A percentile compares a stretch with the other conserved stretches of the same genome.
Evolutionary conservation across 2,888 invertebrate species (phyloP).

Genomic region (Caenorhabditis macrosperma): DNA sequence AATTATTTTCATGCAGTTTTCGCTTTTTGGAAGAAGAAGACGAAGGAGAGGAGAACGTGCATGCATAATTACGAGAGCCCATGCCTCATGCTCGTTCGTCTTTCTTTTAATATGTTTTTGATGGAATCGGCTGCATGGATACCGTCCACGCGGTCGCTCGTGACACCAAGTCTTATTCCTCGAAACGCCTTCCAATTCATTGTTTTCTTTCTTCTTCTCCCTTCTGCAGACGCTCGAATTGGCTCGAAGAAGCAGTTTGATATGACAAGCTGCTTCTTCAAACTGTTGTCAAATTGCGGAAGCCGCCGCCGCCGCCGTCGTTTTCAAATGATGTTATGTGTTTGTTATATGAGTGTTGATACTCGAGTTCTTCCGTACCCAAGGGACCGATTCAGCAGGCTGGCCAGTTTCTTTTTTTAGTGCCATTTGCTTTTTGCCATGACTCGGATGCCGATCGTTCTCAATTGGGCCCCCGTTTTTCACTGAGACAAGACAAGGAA

Average conservation of each 20-base stretch:
- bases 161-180: neutral
- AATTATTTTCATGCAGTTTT: conserved; percentile 35
- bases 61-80: conserved; percentile 20
- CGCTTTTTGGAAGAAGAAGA: neutral
- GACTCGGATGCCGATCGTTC: conserved; percentile 25
- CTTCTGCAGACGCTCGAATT: too few species aligned
- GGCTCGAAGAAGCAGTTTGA: neutral
- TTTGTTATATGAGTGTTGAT: conserved; percentile 59
- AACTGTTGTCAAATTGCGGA: conserved; percentile 41
- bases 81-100: conserved; percentile 10
- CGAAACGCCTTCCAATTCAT: neutral
- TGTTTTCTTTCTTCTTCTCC: neutral
- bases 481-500: conserved; percentile 34
- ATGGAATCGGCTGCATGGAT: conserved; percentile 12
- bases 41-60: conserved; percentile 20
- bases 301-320: conserved; percentile 18
- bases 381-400: conserved; percentile 45
- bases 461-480: conserved; percentile 40
- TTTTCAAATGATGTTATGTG: conserved; percentile 52
- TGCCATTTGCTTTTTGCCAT: conserved; percentile 26
- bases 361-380: conserved; percentile 48
- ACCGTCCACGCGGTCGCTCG: neutral
- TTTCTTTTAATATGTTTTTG: conserved; percentile 12
- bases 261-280: conserved; percentile 24
- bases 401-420: conserved; percentile 52